Evolutionary conservation across 2,113 vertebrate genomes (phyloP), one percentile per base, ranked within the genome.

Genomic region (Salvator merianae): DNA sequence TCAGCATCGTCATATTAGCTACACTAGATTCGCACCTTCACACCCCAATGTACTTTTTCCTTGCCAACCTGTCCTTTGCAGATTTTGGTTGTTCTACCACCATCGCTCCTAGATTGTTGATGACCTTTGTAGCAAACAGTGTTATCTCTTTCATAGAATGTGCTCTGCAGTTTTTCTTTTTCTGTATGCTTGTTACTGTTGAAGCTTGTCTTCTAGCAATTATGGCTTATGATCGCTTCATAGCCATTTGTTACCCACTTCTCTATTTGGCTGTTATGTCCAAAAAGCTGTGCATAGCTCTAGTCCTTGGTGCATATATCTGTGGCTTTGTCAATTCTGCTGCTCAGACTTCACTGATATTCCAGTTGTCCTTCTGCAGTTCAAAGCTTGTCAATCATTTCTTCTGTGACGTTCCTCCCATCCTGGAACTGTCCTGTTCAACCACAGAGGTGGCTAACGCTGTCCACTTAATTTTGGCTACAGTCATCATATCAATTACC

Each of bases 351-450:
- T 16, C 75, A 2, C 73, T 84, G 2, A 72, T 89, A 63, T 91
- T 91, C 9, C 85, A 9, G 8, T 66, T 92, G 78, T 90, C 90
- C 38, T 92, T 90, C 65, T 92, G 88, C 78, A 63, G 81, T 24
- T 81, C 77, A 68, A 82, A 88, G 47, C 28, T 75, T 26, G 38
- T 75, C 24, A 53, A 75, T 20, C 73, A 75, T n/a, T 75, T 75
- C 73, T 75, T 75, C 28, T 75, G 73, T 75, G 73, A 75, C 1
- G 14, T 75, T 28, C 30, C 43, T 43, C 73, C 73, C 43, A 22
- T 75, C 1, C 73, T 75, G 30, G 38, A 75, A 50, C 73, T 75
- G 26, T 75, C 73, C 47, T 92, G 90, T 62, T 91, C 91, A 2
- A 87, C 84, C 6, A 84, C 75, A 1, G 66, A 28, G 6, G 76